Evolutionary conservation across 2,113 vertebrate species (phyloP).

Genomic region (Mixornis gularis): DNA sequence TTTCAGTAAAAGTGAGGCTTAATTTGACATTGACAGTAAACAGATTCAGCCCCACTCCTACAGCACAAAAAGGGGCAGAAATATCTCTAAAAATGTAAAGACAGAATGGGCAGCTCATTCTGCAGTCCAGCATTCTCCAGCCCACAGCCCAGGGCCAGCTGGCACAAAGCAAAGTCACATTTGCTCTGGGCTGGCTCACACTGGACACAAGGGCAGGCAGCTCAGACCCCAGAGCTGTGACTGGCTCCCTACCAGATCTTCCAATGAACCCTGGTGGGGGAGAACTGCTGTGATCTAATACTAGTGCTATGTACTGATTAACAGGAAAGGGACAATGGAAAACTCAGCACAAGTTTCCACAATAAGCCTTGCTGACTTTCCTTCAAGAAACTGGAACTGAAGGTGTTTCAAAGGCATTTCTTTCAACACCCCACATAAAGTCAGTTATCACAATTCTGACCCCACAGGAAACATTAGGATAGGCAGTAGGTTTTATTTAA

Average conservation of each 20-base stretch:
- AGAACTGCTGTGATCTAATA: slow-evolving; percentile 23
- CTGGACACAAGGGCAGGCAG: not conserved
- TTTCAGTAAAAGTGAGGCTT: not conserved
- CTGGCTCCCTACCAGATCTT: not conserved
- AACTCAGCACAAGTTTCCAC: slow-evolving; percentile 8
- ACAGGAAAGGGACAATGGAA: slow-evolving; percentile 38
- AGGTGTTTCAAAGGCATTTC: not conserved
- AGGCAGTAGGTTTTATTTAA: not conserved
- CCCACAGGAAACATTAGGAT: not conserved
- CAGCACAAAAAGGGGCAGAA: not conserved
- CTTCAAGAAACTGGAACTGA: not conserved
- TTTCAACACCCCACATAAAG: not conserved
- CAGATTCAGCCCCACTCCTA: not conserved
- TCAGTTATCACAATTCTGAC: not conserved
- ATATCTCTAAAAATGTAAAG: not conserved
- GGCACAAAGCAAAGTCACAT: not conserved
- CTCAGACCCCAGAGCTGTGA: not conserved
- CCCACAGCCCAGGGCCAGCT: not conserved
- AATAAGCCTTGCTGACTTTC: not conserved
- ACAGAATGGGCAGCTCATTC: not conserved
- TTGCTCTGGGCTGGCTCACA: not conserved
- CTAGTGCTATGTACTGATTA: slow-evolving; percentile 35
- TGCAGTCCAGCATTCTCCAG: not conserved
- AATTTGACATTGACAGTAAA: not conserved
- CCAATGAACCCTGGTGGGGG: not conserved